Evolutionary conservation across 2,113 vertebrate species (phyloP).

Genomic region (Cyphomyrus discorhynchus): DNA sequence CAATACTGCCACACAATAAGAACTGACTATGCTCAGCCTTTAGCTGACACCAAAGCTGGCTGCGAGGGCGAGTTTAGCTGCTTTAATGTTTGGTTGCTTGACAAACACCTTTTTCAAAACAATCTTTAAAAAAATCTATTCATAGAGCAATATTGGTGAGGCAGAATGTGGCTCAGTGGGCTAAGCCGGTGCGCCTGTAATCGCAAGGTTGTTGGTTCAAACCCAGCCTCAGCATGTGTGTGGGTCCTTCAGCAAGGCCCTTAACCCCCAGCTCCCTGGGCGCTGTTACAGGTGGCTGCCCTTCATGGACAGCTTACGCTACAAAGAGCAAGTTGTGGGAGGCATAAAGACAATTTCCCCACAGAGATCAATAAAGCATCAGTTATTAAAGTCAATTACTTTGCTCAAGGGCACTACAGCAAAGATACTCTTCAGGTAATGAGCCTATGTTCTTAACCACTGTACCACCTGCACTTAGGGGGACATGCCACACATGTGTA

Average conservation of each 20-base stretch:
- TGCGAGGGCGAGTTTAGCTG: not conserved
- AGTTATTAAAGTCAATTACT: not conserved
- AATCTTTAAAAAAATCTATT: not conserved
- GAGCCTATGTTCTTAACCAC: not conserved
- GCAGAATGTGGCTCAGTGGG: no score
- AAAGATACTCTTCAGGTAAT: not conserved
- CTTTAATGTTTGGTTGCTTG: not conserved
- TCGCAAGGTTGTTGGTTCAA: no score
- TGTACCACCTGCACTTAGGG: not conserved
- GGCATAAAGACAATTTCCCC: no score
- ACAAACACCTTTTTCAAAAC: not conserved
- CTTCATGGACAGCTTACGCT: no score
- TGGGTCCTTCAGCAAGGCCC: no score
- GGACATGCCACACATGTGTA: not conserved
- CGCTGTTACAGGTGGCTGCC: no score
- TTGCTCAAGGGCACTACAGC: not conserved
- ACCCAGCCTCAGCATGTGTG: no score
- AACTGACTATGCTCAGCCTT: not conserved
- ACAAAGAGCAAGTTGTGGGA: no score
- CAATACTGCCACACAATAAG: not conserved
- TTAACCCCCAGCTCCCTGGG: no score
- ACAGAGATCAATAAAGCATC: no score
- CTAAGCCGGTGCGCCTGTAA: no score
- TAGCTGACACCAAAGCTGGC: not conserved
- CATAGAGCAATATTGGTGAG: not conserved